Evolutionary conservation across 2,888 invertebrate species (phyloP).

Genomic region (Hecatera dysodea): DNA sequence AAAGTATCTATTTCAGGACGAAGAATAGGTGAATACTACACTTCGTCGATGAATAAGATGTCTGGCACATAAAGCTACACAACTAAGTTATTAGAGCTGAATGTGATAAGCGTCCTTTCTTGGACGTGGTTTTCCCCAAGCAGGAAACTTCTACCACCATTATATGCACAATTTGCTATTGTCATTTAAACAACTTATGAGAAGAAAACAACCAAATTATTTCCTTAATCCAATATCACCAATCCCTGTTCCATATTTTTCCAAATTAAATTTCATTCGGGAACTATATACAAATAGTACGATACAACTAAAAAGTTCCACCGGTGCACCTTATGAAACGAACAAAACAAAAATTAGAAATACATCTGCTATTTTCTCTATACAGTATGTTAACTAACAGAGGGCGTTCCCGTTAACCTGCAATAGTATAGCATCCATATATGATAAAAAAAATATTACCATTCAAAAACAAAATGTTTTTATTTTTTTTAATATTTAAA

Average conservation of each 20-base stretch:
- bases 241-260: neutral
- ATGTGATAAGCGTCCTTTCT: neutral
- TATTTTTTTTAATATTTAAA: too few species aligned
- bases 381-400: too few species aligned
- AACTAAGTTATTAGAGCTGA: neutral
- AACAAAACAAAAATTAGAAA: neutral
- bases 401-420: too few species aligned
- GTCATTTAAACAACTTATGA: neutral
- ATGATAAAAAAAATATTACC: too few species aligned
- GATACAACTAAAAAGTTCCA: neutral
- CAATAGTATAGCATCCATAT: too few species aligned
- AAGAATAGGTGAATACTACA: neutral
- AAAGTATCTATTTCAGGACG: neutral
- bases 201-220: neutral
- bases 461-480: too few species aligned
- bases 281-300: neutral
- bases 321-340: neutral
- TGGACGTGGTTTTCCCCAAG: neutral
- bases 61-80: neutral
- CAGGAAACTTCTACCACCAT: too few species aligned
- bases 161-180: neutral
- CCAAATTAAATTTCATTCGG: neutral
- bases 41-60: neutral
- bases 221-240: neutral
- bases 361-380: neutral